Evolutionary conservation across 2,113 vertebrate species (phyloP).

Genomic region (Apeltes quadracus): DNA sequence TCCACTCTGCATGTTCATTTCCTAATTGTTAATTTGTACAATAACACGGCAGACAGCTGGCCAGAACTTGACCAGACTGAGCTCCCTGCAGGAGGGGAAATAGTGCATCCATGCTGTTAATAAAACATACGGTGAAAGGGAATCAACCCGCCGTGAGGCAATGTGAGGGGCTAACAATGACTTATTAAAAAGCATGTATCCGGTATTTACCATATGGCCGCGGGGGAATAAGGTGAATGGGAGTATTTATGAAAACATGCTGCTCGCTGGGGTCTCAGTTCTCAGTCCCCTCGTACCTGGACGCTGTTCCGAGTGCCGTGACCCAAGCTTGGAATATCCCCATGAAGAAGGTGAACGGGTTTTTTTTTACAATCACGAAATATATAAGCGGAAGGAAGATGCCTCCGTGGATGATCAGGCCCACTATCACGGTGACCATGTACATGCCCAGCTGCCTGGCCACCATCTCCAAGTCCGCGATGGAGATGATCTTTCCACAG

Average conservation of each 20-base stretch:
- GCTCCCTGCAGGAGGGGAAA: conserved; percentile 29
- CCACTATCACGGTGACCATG: conserved; percentile 97
- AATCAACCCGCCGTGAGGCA: conserved; percentile 19
- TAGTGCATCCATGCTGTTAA: conserved; percentile 31
- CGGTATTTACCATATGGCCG: not conserved
- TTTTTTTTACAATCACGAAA: conserved; percentile 93
- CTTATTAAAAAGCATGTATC: conserved; percentile 7
- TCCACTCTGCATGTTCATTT: not conserved
- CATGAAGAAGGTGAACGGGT: conserved; percentile 94
- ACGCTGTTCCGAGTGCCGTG: conserved; percentile 96
- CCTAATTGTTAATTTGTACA: conserved; percentile 4
- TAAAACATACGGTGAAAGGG: conserved; percentile 46
- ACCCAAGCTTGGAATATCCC: conserved; percentile 99
- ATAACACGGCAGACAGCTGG: conserved; percentile 8
- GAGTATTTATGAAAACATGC: not conserved
- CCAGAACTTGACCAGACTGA: conserved; percentile 15
- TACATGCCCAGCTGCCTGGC: conserved; percentile 98
- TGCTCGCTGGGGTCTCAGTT: too few relatives aligned
- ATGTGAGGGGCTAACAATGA: conserved; percentile 12
- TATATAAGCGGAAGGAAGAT: conserved; percentile 97
- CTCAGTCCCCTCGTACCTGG: conserved; percentile 83
- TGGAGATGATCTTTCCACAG: conserved; percentile 98
- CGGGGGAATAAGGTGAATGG: not conserved
- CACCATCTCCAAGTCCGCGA: conserved; percentile 94
- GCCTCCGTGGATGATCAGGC: conserved; percentile 95